Base-by-base conservation (phyloP, 1,140 invertebrate genomes). In the Nomia melanderi region DNA sequence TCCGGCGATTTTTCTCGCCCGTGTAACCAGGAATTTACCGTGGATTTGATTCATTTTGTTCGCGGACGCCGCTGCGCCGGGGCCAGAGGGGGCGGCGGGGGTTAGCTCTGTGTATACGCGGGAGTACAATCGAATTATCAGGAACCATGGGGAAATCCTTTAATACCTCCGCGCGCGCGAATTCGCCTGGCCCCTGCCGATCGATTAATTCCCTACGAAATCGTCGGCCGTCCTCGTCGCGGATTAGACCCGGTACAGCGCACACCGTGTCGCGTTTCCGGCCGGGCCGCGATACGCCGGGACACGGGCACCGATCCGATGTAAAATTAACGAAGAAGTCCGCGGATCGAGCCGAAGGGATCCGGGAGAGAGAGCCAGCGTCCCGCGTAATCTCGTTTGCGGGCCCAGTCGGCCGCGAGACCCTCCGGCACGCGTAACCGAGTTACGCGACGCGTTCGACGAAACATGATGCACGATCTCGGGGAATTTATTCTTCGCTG, bases 161-260 rank as follows among this genome's bases (percentile, higher is more conserved):
- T 84, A 84, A 84, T 84, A 84, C 83, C 83, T 59, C 63, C n/a
- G 41, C 41, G 41, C 65, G 71, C 82, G 73, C 78, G 83, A 84
- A 84, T 84, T 83, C 78, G 63, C 78, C 81, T 78, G 67, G 66
- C 78, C 78, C 78, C 75, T 63, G 39, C 78, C 81, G 81, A 80
- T 83, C 83, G 83, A 84, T 84, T 84, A 84, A 84, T 84, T 84
- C 83, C 81, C 78, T 84, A 84, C 78, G 83, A 84, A 84, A 83
- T 84, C 83, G 81, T 74, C 78, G 74, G 73, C 59, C 65, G 54
- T 83, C 59, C 83, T 71, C 73, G 83, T 84, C 66, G 78, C 69
- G 78, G 81, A 84, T 83, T 84, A 83, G 74, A 59, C 66, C 53
- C 62, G 78, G 56, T 62, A 53, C 81, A 71, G 60, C 63, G 53